phyloP scores from a whole-genome alignment of 2,797 vertebrate species.

The Chaetodon trifasciatus region DNA sequence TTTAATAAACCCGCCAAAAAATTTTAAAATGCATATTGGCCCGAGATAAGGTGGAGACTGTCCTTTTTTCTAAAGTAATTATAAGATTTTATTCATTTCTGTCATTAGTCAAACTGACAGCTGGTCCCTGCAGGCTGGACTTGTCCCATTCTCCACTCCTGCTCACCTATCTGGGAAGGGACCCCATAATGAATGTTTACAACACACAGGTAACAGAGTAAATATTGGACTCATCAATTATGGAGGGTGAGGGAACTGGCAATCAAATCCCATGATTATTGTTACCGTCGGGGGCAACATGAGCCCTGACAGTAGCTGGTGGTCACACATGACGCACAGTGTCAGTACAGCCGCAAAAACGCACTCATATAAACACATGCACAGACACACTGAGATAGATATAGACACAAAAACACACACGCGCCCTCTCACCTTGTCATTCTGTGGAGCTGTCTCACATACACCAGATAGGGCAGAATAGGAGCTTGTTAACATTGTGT shows the following conservation, averaged over 20 bases:
- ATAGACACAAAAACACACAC: conserved; percentile 24
- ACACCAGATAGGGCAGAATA: conserved; percentile 69
- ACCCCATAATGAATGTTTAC: conserved; percentile 94
- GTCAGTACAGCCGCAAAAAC: conserved; percentile 18
- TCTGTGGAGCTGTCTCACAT: conserved; percentile 68
- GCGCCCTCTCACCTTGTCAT: conserved; percentile 68
- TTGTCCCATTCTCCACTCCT: conserved; percentile 79
- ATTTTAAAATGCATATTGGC: conserved; percentile 89
- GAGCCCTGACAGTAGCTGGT: conserved; percentile 75
- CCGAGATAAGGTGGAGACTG: conserved; percentile 88
- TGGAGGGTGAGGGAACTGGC: conserved; percentile 88
- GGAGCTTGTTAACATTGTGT: conserved; percentile 80
- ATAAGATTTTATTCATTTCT: conserved; percentile 90
- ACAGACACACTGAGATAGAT: conserved; percentile 22
- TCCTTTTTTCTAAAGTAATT: conserved; percentile 91
- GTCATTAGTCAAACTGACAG: conserved; percentile 92
- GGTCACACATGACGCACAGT: conserved; percentile 62
- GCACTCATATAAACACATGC: not conserved
- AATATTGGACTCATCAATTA: conserved; percentile 97
- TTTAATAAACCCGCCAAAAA: conserved; percentile 89
- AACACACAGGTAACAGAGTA: conserved; percentile 93
- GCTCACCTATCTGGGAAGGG: conserved; percentile 89
- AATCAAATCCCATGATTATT: conserved; percentile 92
- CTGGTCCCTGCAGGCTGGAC: conserved; percentile 89
- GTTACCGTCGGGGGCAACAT: conserved; percentile 85